phyloP scores from a whole-genome alignment of 2,113 vertebrate genomes.

The Sisor rabdophorus region DNA sequence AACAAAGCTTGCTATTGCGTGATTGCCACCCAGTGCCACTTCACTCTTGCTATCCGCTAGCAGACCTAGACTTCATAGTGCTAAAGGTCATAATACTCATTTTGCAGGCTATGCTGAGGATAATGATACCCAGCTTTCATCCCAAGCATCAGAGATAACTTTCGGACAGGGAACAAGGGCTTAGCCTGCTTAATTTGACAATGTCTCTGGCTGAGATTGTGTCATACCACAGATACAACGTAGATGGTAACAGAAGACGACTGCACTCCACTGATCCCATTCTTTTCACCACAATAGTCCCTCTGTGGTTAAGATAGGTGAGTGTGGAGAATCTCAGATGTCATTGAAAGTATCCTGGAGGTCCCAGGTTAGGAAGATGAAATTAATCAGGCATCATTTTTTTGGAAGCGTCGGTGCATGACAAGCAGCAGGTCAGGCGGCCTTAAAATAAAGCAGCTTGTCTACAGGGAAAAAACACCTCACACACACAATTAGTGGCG shows the following conservation, averaged over 20 bases:
- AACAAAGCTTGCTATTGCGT: not conserved
- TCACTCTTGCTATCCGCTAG: not conserved
- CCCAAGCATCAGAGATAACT: constrained; percentile 7
- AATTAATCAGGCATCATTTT: not conserved
- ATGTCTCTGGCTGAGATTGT: constrained; percentile 4
- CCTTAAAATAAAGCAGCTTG: constrained; percentile 21
- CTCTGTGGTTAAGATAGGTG: constrained; percentile 6
- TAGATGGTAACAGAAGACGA: constrained; percentile 35
- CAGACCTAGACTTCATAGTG: constrained; percentile 23
- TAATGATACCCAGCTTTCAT: constrained; percentile 12
- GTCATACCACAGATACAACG: constrained; percentile 28
- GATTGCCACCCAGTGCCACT: not conserved
- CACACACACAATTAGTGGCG: constrained; percentile 30
- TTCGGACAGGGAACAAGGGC: constrained; percentile 6
- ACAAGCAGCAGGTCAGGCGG: constrained; percentile 20
- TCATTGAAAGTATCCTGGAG: not conserved
- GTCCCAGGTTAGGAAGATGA: not conserved
- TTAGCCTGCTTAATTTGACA: constrained; percentile 1
- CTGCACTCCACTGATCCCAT: not conserved
- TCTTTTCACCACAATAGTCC: constrained; percentile 17
- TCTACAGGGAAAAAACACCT: constrained; percentile 6
- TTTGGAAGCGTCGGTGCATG: constrained; percentile 19
- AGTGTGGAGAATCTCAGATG: not conserved
- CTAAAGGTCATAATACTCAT: constrained; percentile 8
- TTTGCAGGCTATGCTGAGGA: not conserved